Conservation (phyloP, 2,888 invertebrate genomes). For the Lycophotia porphyrea region DNA sequence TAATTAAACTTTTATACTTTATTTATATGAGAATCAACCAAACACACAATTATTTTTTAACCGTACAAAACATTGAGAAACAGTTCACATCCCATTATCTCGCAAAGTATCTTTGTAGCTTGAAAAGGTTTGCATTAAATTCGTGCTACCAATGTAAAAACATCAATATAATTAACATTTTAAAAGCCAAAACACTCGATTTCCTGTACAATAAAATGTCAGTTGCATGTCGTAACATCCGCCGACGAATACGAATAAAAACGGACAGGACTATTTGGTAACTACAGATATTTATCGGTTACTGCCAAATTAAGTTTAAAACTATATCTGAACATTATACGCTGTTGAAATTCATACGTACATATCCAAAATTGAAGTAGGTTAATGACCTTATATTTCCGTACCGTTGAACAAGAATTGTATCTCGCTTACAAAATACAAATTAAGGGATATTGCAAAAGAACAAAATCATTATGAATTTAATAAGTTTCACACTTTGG, state of each 20-base stretch:
- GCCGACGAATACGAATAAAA: conserved; percentile 66
- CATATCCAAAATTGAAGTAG: conserved; percentile 57
- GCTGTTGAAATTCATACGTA: conserved; percentile 46
- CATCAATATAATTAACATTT: conserved; percentile 59
- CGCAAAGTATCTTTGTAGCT: conserved; percentile 5
- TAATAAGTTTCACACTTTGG: conserved; percentile 2
- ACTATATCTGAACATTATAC: conserved; percentile 39
- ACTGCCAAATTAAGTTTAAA: conserved; percentile 49
- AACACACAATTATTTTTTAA: not conserved
- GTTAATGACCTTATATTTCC: conserved; percentile 61
- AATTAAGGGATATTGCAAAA: conserved; percentile 49
- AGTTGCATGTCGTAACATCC: conserved; percentile 74
- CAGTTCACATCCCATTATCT: conserved; percentile 23
- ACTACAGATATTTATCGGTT: conserved; percentile 60
- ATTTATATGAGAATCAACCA: conserved; percentile 8
- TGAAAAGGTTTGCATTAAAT: conserved; percentile 33
- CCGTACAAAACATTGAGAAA: conserved; percentile 12
- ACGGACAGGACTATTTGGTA: conserved; percentile 63
- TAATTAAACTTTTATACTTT: not conserved
- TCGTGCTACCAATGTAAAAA: conserved; percentile 34
- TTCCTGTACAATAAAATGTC: conserved; percentile 75
- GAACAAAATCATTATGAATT: not conserved
- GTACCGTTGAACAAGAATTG: conserved; percentile 46
- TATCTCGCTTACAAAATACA: conserved; percentile 44
- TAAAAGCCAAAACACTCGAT: conserved; percentile 66